Evolutionary conservation across 2,797 vertebrate species (phyloP), one percentile per base, ranked within the genome.

Genomic region (Danio albolineatus): DNA sequence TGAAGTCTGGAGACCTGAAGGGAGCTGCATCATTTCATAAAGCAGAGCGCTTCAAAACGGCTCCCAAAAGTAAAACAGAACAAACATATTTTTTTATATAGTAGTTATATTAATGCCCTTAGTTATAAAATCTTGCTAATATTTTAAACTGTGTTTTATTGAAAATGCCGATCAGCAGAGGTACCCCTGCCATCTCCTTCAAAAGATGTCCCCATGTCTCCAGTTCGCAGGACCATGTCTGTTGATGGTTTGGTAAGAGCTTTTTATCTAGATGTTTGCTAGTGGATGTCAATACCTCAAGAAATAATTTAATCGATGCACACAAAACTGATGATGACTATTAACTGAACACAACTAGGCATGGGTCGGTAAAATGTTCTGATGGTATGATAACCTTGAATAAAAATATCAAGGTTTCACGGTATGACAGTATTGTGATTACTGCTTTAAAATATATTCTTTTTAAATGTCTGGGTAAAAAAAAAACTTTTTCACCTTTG

Each of bases 1-100:
- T 94, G 28, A 96, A 92, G 86, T 49, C 90, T 1, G 91, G 87
- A 21, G 95, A 94, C 0, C 60, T 76, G 8, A 96, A 90, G 85
- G 94, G 94, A 83, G 89, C 92, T 0, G 90, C 91, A 10, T 94
- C 94, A 2, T 98, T 97, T 88, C 94, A 95, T 57, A 95, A 91
- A 61, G 86, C 94, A 4, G 94, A 95, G 16, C 89, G 93, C 6
- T 91, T 96, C 85, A 92, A 85, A 84, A 61, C 49, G 0, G 0
- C 80, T 1, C 91, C 91, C 36, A 91, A 91, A 70, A 92, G 96
- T 97, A 83, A 88, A 93, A 88, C 38, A 6, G 38, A n/a, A n/a
- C n/a, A n/a, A 28, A 28, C 12, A 5, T 57, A 7, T 56, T 41
- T 6, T 5, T 44, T 5, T 1, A 2, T 2, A n/a, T 16, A 28